Evolutionary conservation across 2,797 vertebrate genomes (phyloP).

Genomic region (Neosalanx taihuensis): DNA sequence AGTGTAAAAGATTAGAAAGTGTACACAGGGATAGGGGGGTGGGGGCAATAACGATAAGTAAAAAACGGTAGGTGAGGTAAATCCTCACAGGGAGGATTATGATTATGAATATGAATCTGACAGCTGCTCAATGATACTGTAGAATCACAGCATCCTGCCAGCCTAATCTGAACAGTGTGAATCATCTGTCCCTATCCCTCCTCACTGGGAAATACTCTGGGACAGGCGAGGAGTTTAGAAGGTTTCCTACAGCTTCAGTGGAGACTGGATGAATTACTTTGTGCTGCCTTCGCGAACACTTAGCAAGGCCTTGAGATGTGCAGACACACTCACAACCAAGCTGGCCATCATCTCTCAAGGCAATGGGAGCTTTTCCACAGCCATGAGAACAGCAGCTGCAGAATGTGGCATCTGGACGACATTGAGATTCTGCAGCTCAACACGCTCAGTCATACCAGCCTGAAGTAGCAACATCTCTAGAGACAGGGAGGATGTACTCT

Average conservation of each 20-base stretch:
- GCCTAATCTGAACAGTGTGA: conserved; percentile 35
- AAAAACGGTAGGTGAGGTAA: too few species aligned
- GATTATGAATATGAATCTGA: too few species aligned
- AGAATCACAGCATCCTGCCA: conserved; percentile 34
- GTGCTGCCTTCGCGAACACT: conserved; percentile 30
- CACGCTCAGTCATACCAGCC: conserved; percentile 14
- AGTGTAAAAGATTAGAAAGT: too few species aligned
- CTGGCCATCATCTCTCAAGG: conserved; percentile 29
- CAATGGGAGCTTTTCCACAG: conserved; percentile 47
- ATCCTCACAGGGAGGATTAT: too few species aligned
- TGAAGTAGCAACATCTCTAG: background rate
- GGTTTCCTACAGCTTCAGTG: conserved; percentile 23
- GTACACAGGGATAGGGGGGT: too few species aligned
- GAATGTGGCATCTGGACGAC: conserved; percentile 48
- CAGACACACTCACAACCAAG: background rate
- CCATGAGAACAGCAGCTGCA: conserved; percentile 51
- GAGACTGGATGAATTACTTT: conserved; percentile 34
- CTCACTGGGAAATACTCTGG: conserved; percentile 14
- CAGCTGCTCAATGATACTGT: background rate
- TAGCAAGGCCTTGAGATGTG: conserved; percentile 47
- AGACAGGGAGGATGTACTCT: conserved; percentile 22
- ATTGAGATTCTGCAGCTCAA: conserved; percentile 2
- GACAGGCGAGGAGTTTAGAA: conserved; percentile 45
- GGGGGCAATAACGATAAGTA: too few species aligned
- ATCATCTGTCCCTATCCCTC: conserved; percentile 37